Base-by-base conservation (phyloP, 2,888 invertebrate species). In the Antheraea assamensis region DNA sequence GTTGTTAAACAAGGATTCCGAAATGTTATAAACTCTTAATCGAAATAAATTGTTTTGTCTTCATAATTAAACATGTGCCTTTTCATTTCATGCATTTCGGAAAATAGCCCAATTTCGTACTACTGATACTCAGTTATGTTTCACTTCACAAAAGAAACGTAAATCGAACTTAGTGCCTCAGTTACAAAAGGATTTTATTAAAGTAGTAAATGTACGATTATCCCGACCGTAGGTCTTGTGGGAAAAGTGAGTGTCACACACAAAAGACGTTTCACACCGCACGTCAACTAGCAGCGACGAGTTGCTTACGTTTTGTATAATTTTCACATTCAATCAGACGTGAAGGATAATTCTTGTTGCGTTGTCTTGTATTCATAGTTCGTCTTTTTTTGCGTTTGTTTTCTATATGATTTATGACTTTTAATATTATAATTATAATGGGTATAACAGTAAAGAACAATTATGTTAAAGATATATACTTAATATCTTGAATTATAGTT, bases 281-380 rank as follows among this genome's bases (percentile, higher is more conserved):
- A 79, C 75, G 72, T 78, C 78, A 76, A 76, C 76, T 73, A 74
- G 78, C 76, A 17, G 61, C 61, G 30, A 64, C 61, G 17, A 64
- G 61, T 30, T 30, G 72, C 76, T 73, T 72, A 74, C 77, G 78
- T 74, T 76, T 73, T 74, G 90, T 82, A 91, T 91, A 91, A 91
- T 91, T 89, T 89, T 88, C 88, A 88, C 90, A 90, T 90, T 87
- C 87, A 85, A 87, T 88, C 86, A 87, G 83, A 88, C 88, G 86
- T 88, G 88, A 82, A 83, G 79, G 83, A 86, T 79, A 85, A 83
- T 87, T 85, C 85, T 83, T 75, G 83, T 79, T 83, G 81, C 77
- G 76, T 66, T 74, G 68, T 19, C 72, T 52, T 78, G 76, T 86
- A 90, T 88, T 85, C 82, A 87, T 88, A 88, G 89, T 84, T 76